Conservation (phyloP, 2,113 vertebrate genomes). For the Dicrurus megarhynchus region DNA sequence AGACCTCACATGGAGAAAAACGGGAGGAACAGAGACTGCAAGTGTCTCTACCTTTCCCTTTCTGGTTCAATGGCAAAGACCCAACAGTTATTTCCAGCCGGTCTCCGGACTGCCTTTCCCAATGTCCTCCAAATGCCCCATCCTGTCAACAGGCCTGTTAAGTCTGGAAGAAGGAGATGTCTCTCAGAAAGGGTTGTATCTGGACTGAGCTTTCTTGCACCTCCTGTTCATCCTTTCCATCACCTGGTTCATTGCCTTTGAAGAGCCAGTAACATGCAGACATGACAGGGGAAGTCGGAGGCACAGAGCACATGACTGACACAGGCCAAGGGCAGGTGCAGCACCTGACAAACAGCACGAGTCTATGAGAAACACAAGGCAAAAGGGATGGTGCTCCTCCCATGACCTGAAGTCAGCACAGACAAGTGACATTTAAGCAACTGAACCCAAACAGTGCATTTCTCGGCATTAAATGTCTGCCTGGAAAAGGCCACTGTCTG, state of each 20-base stretch:
- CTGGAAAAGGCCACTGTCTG: slow-evolving; percentile 20
- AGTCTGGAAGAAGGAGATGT: slow-evolving; percentile 7
- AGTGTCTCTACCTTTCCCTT: slow-evolving; percentile 9
- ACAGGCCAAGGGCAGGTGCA: background rate
- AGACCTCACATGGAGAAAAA: background rate
- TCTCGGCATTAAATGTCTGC: slow-evolving; percentile 46
- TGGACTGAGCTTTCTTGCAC: background rate
- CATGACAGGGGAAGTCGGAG: background rate
- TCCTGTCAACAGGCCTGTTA: slow-evolving; percentile 8
- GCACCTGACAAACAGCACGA: background rate
- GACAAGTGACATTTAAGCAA: slow-evolving; percentile 29
- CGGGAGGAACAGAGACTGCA: background rate
- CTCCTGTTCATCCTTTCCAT: background rate
- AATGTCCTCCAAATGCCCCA: slow-evolving; percentile 25
- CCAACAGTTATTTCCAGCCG: slow-evolving; percentile 7
- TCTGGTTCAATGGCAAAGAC: slow-evolving; percentile 24
- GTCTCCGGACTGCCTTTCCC: background rate
- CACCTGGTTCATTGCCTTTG: background rate
- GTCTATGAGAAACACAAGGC: background rate
- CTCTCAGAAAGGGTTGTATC: background rate
- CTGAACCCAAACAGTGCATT: slow-evolving; percentile 34
- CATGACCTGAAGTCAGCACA: background rate
- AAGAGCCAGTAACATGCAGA: background rate
- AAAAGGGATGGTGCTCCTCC: background rate
- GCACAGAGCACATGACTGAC: background rate